phyloP scores from a whole-genome alignment of 2,888 invertebrate genomes.

The Philereme vetulata region DNA sequence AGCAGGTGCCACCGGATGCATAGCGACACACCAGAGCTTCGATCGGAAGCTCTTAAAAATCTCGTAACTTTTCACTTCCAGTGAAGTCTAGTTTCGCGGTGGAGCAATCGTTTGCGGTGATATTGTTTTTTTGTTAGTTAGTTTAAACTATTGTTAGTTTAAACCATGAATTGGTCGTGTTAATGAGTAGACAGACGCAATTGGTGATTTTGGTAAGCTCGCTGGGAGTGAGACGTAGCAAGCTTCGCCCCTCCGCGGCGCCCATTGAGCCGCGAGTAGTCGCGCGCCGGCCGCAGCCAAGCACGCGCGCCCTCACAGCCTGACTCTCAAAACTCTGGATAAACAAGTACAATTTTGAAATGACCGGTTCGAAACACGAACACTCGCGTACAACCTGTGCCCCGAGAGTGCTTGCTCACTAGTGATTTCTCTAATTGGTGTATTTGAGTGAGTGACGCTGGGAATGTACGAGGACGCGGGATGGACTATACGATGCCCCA shows the following conservation, averaged over 20 bases:
- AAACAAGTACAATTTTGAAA: slow-evolving; percentile 60
- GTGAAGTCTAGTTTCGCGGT: slow-evolving; percentile 36
- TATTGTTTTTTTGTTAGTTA: too few species aligned
- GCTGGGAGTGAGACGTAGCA: slow-evolving; percentile 71
- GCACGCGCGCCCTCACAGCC: slow-evolving; percentile 75
- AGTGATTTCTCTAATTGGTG: slow-evolving; percentile 78
- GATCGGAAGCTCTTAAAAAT: slow-evolving; percentile 75
- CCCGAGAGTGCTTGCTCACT: slow-evolving; percentile 65
- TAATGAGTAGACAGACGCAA: slow-evolving; percentile 72
- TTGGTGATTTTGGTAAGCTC: slow-evolving; percentile 80
- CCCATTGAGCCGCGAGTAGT: slow-evolving; percentile 76
- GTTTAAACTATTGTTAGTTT: slow-evolving; percentile 22
- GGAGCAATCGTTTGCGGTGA: slow-evolving; percentile 22
- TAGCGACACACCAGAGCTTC: slow-evolving; percentile 65
- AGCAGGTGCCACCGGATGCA: slow-evolving; percentile 81
- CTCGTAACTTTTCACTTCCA: slow-evolving; percentile 57
- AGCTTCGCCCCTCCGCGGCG: slow-evolving; percentile 82
- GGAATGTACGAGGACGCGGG: slow-evolving; percentile 71
- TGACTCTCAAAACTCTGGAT: slow-evolving; percentile 58
- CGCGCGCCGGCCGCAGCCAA: slow-evolving; percentile 78
- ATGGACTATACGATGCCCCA: slow-evolving; percentile 78
- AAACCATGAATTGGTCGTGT: slow-evolving; percentile 48
- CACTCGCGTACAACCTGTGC: slow-evolving; percentile 63
- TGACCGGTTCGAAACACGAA: slow-evolving; percentile 68
- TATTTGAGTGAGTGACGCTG: slow-evolving; percentile 78